Base-by-base conservation (phyloP, 1,140 invertebrate species). In the Halesus radiatus region DNA sequence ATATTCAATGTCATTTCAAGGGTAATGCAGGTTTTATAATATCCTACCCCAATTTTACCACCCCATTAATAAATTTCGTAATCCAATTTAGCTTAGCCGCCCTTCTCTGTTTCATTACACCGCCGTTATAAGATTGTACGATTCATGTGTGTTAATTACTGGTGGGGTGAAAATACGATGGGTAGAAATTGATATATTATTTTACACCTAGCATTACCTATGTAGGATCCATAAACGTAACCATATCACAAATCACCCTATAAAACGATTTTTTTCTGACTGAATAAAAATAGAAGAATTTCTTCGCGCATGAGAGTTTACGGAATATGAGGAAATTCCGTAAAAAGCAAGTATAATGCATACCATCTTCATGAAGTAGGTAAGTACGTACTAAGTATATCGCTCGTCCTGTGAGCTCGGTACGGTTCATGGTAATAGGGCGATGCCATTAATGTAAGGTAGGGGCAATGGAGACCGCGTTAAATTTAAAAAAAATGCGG, bases 401-500 rank as follows among this genome's bases (percentile, higher is more conserved):
- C 26, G 26, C 26, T 29, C 26, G 26, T 29, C 5, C 26, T 29
- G 26, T 29, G 26, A 29, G 5, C 26, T n/a, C n/a, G 16, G 0
- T 64, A 13, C 8, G 7, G 62, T 32, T 26, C 22, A 6, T 32
- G 66, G 45, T 70, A 70, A 70, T 45, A 70, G 37, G 37, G 16
- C 15, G 37, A 16, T n/a, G 66, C 66, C 66, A 70, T 70, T 70
- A 70, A 70, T 50, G 45, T 45, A 8, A 70, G 37, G 37, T 45
- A 45, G 13, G 13, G 18, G 68, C 3, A 29, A 7, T 37, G 32
- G 68, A 72, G 37, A 45, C 32, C 16, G 68, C 45, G 23, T 72
- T 72, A 72, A 72, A 52, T 72, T 72, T n/a, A n/a, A 16, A 50
- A 72, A 72, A 72, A 22, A 10, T 72, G 68, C 68, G 68, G 45